Evolutionary conservation across 2,797 vertebrate genomes (phyloP).

Genomic region (Sebastes kiyomatsui): DNA sequence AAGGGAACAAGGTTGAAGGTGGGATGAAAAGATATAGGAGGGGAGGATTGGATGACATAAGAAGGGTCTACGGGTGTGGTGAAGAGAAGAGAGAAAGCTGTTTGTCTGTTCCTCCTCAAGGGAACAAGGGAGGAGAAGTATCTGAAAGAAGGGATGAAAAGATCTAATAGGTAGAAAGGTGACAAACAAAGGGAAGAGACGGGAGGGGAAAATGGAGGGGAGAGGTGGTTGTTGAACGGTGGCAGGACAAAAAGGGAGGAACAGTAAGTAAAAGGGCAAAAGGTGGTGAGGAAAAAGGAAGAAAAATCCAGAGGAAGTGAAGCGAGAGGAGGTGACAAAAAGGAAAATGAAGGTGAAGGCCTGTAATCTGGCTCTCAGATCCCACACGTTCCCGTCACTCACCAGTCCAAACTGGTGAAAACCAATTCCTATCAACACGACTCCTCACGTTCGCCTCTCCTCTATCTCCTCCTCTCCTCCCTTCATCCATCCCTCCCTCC

Average conservation of each 20-base stretch:
- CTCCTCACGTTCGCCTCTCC: slow-evolving; percentile 28
- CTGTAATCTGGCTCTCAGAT: background rate
- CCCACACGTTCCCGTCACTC: background rate
- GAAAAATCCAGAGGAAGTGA: background rate
- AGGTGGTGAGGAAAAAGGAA: background rate
- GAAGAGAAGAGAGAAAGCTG: background rate
- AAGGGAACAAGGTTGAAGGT: background rate
- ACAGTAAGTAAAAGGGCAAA: background rate
- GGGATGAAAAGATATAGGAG: background rate
- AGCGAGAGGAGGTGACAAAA: background rate
- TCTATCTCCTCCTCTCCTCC: slow-evolving; percentile 19
- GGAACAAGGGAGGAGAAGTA: background rate
- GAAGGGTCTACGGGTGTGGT: background rate
- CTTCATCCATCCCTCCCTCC: background rate
- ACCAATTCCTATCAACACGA: slow-evolving; percentile 24
- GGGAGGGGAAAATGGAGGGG: background rate
- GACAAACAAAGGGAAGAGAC: background rate
- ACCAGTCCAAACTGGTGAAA: slow-evolving; percentile 34
- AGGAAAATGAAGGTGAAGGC: background rate
- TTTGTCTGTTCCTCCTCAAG: background rate
- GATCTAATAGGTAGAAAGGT: background rate
- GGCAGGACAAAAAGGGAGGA: background rate
- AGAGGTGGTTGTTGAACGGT: background rate
- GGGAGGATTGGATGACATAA: background rate
- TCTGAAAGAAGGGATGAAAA: background rate